Percentiles rank a stretch among this genome's conserved stretches.
Evolutionary conservation across 2,888 invertebrate genomes (phyloP).

Genomic region (Phyllotreta cruciferae): DNA sequence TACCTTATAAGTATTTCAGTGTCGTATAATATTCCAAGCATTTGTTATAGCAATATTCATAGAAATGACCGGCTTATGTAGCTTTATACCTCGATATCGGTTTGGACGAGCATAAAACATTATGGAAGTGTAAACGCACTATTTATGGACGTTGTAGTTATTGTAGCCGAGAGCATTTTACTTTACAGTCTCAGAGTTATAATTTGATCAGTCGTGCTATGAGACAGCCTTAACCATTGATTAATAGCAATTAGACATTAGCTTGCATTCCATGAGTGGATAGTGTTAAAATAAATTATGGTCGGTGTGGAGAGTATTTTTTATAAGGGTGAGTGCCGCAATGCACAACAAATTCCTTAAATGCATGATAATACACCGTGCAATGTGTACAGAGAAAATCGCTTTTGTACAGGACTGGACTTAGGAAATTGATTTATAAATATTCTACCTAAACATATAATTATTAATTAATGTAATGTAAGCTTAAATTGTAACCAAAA

Average conservation of each 20-base stretch:
- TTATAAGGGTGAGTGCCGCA: slow-evolving; percentile 3
- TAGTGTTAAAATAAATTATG: slow-evolving; percentile 45
- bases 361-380: background rate
- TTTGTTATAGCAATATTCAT: slow-evolving; percentile 27
- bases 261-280: slow-evolving; percentile 52
- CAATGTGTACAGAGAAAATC: slow-evolving; percentile 3
- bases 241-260: slow-evolving; percentile 60
- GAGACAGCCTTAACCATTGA: slow-evolving; percentile 58
- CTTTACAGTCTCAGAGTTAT: slow-evolving; percentile 57
- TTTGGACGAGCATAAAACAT: slow-evolving; percentile 53
- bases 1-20: slow-evolving; percentile 15
- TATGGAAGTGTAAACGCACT: slow-evolving; percentile 60
- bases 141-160: slow-evolving; percentile 59
- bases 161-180: slow-evolving; percentile 59
- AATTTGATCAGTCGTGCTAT: slow-evolving; percentile 62
- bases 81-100: slow-evolving; percentile 28
- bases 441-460: too few species aligned
- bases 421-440: too few species aligned
- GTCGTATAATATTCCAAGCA: slow-evolving; percentile 7
- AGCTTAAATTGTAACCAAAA: too few species aligned
- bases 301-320: slow-evolving; percentile 14
- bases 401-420: background rate
- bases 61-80: slow-evolving; percentile 14
- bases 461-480: too few species aligned
- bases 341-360: slow-evolving; percentile 9